Conservation (phyloP, 2,797 vertebrate genomes). For the Lophius americanus region DNA sequence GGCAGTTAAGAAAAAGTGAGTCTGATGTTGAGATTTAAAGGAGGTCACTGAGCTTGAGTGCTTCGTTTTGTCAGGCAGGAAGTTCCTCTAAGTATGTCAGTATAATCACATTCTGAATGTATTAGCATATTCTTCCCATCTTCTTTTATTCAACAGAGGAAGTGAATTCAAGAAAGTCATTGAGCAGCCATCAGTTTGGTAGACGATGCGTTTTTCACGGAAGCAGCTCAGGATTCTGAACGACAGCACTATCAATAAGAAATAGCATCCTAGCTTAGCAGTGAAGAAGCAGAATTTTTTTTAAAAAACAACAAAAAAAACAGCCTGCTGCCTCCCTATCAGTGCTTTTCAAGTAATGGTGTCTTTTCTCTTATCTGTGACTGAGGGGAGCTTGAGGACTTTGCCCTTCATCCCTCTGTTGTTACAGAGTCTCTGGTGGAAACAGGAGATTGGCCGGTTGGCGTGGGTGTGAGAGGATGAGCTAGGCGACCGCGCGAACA, state of each 20-base stretch:
- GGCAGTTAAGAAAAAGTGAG: no score
- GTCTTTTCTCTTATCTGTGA: constrained; percentile 64
- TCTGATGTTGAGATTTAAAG: no score
- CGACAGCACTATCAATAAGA: constrained; percentile 16
- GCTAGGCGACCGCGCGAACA: constrained; percentile 49
- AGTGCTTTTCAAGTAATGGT: constrained; percentile 56
- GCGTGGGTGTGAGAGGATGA: constrained; percentile 59
- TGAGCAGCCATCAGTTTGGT: background rate
- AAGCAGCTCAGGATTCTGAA: constrained; percentile 15
- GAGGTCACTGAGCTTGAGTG: no score
- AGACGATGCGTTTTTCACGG: background rate
- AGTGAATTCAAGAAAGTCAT: constrained; percentile 1
- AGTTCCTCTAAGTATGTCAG: no score
- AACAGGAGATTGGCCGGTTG: constrained; percentile 60
- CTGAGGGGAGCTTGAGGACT: constrained; percentile 60
- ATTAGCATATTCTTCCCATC: background rate
- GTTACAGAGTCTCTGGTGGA: constrained; percentile 63
- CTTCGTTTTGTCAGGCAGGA: no score
- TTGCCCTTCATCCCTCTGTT: constrained; percentile 73
- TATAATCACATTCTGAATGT: no score
- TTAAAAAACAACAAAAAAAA: constrained; percentile 13
- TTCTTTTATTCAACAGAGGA: background rate
- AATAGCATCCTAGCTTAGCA: constrained; percentile 7
- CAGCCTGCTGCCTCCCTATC: constrained; percentile 38
- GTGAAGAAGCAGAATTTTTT: constrained; percentile 10